These are phyloP conservation scores for Anhinga anhinga DNA, from an alignment of 2,113 vertebrate species.

Conservation along the genomic window DNA sequence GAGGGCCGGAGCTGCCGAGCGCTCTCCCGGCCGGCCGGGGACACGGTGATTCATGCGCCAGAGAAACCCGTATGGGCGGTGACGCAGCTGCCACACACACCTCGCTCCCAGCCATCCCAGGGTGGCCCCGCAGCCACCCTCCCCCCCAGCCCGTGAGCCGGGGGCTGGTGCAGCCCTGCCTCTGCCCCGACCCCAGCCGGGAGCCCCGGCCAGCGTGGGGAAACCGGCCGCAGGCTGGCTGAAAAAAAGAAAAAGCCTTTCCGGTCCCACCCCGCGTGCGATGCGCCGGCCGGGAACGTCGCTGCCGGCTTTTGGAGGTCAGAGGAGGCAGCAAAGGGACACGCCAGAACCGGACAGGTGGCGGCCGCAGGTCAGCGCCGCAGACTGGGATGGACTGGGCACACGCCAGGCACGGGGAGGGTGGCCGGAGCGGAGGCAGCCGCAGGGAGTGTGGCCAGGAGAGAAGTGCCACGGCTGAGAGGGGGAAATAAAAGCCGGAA, in stretches of 20 bases:
- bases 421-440: background rate
- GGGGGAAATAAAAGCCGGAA: background rate
- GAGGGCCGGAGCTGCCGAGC: background rate
- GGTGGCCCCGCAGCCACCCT: background rate
- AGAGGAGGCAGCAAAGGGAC: background rate
- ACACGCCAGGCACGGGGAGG: background rate
- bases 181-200: background rate
- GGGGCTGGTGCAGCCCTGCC: background rate
- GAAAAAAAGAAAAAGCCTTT: background rate
- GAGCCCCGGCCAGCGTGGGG: fast-evolving
- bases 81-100: background rate
- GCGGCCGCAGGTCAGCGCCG: background rate
- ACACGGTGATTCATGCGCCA: background rate
- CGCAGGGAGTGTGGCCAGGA: background rate
- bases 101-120: background rate
- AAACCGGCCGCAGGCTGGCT: background rate
- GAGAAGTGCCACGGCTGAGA: fast-evolving
- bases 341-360: background rate
- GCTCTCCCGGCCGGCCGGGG: background rate
- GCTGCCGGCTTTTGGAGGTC: background rate
- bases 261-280: background rate
- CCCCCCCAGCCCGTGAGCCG: fast-evolving
- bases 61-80: constrained; percentile 45
- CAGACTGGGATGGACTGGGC: background rate
- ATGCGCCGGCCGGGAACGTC: background rate